phyloP scores from a whole-genome alignment of 1,140 invertebrate genomes.

The Lepidostoma basale region DNA sequence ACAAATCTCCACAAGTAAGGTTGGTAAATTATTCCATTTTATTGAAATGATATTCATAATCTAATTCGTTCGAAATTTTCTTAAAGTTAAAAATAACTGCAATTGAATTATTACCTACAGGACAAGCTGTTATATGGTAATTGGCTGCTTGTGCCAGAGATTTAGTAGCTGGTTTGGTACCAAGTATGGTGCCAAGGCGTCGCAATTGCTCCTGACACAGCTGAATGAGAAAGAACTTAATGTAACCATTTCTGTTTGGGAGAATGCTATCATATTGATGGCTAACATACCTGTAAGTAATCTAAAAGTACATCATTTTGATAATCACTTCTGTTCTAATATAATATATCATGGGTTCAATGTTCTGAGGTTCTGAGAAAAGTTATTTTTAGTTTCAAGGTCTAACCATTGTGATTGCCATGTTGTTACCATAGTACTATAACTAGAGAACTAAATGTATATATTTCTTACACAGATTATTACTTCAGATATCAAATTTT shows the following conservation, averaged over 20 bases:
- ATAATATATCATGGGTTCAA: too few relatives aligned
- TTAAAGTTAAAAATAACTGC: not conserved
- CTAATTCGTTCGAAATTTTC: too few relatives aligned
- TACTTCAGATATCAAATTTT: too few relatives aligned
- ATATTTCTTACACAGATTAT: too few relatives aligned
- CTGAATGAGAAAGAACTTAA: constrained; percentile 75
- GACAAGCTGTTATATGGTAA: constrained; percentile 69
- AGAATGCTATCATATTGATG: constrained; percentile 66
- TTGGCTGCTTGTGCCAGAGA: constrained; percentile 67
- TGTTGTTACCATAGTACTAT: too few relatives aligned
- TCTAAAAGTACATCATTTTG: too few relatives aligned
- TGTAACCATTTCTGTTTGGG: constrained; percentile 73
- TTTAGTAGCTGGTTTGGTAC: constrained; percentile 55
- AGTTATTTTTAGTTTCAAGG: too few relatives aligned
- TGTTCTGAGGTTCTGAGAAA: too few relatives aligned
- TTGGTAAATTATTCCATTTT: constrained; percentile 16
- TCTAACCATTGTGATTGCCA: too few relatives aligned
- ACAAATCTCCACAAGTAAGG: constrained; percentile 62
- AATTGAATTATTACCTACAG: constrained; percentile 47
- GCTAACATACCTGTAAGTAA: constrained; percentile 56
- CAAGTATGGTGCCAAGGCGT: constrained; percentile 63
- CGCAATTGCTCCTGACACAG: constrained; percentile 67
- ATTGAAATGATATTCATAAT: too few relatives aligned
- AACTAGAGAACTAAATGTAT: too few relatives aligned
- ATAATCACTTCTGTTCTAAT: too few relatives aligned